A percentile compares a stretch with the other conserved stretches of the same genome.
Evolutionary conservation across 1,140 invertebrate species (phyloP).

Genomic region (Glossosoma conforme): DNA sequence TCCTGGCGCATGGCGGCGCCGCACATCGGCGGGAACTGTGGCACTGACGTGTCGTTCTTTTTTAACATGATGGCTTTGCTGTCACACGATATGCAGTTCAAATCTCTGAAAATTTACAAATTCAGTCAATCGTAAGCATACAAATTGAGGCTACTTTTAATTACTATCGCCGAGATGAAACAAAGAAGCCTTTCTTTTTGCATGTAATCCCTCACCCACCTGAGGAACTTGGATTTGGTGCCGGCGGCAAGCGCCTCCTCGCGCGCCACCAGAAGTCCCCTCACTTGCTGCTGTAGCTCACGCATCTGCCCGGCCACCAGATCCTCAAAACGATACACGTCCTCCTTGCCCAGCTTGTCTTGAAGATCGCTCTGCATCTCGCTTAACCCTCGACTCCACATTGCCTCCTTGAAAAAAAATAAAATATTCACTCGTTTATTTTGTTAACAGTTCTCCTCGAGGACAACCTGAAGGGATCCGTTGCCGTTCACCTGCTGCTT

Average conservation of each 20-base stretch:
- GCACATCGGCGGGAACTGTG: slow-evolving; percentile 40
- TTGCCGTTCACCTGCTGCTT: no score
- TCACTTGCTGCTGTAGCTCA: slow-evolving; percentile 59
- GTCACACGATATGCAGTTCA: slow-evolving; percentile 71
- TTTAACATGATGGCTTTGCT: slow-evolving; percentile 63
- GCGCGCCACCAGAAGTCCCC: slow-evolving; percentile 49
- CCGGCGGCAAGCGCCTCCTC: slow-evolving; percentile 65
- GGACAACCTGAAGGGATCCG: no score
- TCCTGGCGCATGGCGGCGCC: no score
- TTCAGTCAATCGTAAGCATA: slow-evolving; percentile 1
- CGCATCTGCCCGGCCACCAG: slow-evolving; percentile 59
- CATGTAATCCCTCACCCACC: no score
- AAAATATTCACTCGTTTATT: neutral
- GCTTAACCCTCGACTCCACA: slow-evolving; percentile 59
- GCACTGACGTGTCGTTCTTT: slow-evolving; percentile 47
- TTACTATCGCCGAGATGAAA: no score
- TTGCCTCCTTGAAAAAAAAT: slow-evolving; percentile 44
- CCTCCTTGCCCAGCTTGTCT: slow-evolving; percentile 61
- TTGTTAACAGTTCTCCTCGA: no score
- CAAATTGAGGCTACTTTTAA: slow-evolving; percentile 8
- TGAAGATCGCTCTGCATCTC: slow-evolving; percentile 63
- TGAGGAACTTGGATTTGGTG: slow-evolving; percentile 56
- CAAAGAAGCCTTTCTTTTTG: no score
- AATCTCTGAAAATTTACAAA: slow-evolving; percentile 50
- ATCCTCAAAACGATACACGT: slow-evolving; percentile 60